Base-by-base conservation (phyloP, 2,113 vertebrate genomes). In the Gallinago paraguaiae region DNA sequence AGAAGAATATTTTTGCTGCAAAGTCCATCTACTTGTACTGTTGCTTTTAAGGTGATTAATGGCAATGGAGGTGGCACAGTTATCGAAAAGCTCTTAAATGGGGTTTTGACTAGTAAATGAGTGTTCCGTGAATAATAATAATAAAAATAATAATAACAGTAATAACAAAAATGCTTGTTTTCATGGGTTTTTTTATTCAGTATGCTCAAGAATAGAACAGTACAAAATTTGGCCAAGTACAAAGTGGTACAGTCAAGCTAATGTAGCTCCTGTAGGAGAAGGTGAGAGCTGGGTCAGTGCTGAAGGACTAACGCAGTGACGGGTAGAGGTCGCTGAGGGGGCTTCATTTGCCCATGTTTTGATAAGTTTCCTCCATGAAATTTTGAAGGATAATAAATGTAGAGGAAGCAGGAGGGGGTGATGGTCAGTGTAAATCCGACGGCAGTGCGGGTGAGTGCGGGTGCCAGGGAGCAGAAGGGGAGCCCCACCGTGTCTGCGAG, bases 381-480 rank as follows among this genome's bases (percentile, higher is more conserved):
- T 12, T 20, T 48, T 39, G 60, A 35, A 74, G 81, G 76, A 43
- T 12, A 12, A 20, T 25, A 31, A 39, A 4, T 0, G 13, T 7
- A 23, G 77, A 51, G 60, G 41, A 39, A 51, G 11, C 35, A 3
- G 10, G 78, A 39, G 39, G 45, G 41, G 48, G 10, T 19, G 67
- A 9, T 18, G 43, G 8, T 30, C 41, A 20, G 61, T 10, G 37
- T 8, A 13, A 54, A 67, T 19, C 61, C 37, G 68, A 3, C 4
- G 27, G 46, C 89, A 53, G 61, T 53, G 6, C 27, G 41, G 31
- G 67, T 3, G 31, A 54, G 9, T 37, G 86, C 46, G 20, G 10
- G 1, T 11, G 8, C 7, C 4, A 0, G 6, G 69, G 17, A 17
- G 3, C 0, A 3, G 33, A 20, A 64, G 13, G 53, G 23, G 59